Conservation (phyloP, 2,888 invertebrate genomes). For the Zele albiditarsus region DNA sequence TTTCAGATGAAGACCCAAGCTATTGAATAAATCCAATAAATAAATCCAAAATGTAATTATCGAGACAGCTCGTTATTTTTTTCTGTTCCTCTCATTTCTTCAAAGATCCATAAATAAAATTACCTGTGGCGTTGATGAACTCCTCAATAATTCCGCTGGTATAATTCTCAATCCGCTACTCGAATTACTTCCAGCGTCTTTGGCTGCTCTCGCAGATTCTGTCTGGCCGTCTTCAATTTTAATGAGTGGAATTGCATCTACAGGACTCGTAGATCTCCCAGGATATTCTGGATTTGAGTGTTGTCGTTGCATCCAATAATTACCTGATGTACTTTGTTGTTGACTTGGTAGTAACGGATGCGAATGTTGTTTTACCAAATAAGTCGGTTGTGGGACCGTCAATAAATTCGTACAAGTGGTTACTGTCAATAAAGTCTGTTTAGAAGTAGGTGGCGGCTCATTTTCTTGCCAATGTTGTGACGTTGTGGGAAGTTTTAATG, state of each 20-base stretch:
- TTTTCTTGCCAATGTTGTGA: constrained; percentile 58
- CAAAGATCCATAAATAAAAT: constrained; percentile 7
- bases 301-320: constrained; percentile 73
- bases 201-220: constrained; percentile 46
- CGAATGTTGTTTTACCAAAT: constrained; percentile 80
- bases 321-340: constrained; percentile 67
- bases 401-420: constrained; percentile 76
- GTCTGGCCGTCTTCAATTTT: constrained; percentile 61
- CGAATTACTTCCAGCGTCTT: constrained; percentile 56
- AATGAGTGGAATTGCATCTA: constrained; percentile 66
- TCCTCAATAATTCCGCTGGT: constrained; percentile 77
- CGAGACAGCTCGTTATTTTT: background rate
- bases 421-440: constrained; percentile 75
- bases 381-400: constrained; percentile 76
- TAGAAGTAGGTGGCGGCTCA: constrained; percentile 69
- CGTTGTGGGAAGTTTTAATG: constrained; percentile 57
- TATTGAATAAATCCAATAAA: constrained; percentile 1
- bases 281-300: constrained; percentile 74
- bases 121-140: constrained; percentile 79
- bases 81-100: background rate
- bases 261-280: constrained; percentile 62
- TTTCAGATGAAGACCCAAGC: background rate
- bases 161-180: constrained; percentile 72
- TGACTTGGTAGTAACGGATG: constrained; percentile 79
- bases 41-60: background rate